These are phyloP conservation scores for Rotaria magnacalcarata DNA, from an alignment of 2,888 invertebrate genomes.

Conservation along the genomic window DNA sequence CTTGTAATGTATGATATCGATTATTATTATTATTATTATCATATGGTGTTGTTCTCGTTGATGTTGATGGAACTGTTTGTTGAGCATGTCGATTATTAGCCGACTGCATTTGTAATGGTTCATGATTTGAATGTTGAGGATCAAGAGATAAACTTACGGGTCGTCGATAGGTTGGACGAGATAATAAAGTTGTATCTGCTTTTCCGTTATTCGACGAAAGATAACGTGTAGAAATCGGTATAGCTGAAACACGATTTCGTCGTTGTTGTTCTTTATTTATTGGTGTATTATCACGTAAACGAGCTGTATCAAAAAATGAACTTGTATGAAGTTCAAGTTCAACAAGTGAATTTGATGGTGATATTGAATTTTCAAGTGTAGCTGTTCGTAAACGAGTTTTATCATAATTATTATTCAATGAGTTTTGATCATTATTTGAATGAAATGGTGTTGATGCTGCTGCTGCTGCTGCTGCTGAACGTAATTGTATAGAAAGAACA, in stretches of 20 bases:
- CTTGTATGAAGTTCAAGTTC: constrained; percentile 28
- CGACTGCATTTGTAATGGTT: background rate
- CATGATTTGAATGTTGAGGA: background rate
- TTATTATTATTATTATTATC: background rate
- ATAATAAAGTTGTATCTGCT: background rate
- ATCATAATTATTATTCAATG: background rate
- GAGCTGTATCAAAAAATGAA: constrained; percentile 10
- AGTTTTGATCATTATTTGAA: background rate
- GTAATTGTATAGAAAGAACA: background rate
- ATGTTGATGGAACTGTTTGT: background rate
- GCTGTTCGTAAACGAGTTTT: background rate
- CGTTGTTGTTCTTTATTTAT: background rate
- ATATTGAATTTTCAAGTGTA: background rate
- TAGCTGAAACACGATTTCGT: constrained; percentile 11
- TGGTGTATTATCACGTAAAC: background rate
- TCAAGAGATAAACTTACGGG: constrained; percentile 20
- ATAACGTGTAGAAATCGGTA: constrained; percentile 29
- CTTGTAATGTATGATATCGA: background rate
- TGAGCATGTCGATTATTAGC: background rate
- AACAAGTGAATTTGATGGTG: constrained; percentile 15
- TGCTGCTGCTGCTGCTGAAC: background rate
- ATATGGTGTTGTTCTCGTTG: background rate
- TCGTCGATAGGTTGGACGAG: background rate
- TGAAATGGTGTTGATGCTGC: background rate
- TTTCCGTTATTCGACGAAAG: background rate